Evolutionary conservation across 64 coral and sea anemone species (phyloP).

Genomic region (Stylophora pistillata): DNA sequence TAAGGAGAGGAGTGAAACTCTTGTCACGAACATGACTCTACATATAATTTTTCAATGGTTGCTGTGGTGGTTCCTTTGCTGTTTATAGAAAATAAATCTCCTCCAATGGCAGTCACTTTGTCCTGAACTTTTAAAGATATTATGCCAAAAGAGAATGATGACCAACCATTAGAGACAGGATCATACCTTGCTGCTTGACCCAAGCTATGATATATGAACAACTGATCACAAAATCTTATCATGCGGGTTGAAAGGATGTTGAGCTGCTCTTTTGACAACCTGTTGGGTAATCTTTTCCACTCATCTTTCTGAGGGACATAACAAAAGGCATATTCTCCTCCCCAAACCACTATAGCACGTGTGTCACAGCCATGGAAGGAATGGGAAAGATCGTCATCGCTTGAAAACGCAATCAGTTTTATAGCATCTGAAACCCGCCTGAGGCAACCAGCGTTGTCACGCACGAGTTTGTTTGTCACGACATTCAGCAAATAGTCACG

Average conservation of each 20-base stretch:
- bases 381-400: background rate
- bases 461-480: constrained; percentile 5
- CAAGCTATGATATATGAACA: background rate
- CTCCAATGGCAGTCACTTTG: background rate
- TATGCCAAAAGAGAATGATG: background rate
- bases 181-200: background rate
- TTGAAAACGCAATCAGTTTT: background rate
- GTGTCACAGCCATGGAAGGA: background rate
- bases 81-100: background rate
- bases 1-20: background rate
- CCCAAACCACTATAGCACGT: background rate
- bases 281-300: background rate
- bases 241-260: background rate
- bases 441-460: background rate
- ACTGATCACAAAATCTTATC: background rate
- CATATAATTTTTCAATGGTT: background rate
- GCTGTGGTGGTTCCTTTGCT: no score
- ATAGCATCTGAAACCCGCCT: background rate
- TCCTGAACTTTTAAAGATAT: no score
- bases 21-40: background rate
- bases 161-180: background rate
- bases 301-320: background rate
- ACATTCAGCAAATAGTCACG: background rate
- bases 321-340: background rate
- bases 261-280: background rate